A percentile compares a stretch with the other conserved stretches of the same genome.
Evolutionary conservation across 1,140 invertebrate species (phyloP).

Genomic region (Subanguina moxae): DNA sequence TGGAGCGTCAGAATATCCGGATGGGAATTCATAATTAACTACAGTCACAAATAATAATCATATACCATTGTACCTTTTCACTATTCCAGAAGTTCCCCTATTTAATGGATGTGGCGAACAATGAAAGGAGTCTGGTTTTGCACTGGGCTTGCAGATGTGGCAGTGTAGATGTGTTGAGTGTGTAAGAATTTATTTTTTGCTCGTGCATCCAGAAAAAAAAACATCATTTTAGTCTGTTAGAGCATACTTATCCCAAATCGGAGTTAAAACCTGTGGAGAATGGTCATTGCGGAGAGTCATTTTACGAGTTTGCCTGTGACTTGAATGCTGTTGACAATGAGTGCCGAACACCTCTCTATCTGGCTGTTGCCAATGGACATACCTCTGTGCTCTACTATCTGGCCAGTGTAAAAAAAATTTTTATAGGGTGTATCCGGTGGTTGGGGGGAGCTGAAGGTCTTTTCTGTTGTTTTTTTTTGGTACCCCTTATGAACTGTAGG

Average conservation of each 20-base stretch:
- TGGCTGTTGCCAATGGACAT: constrained; percentile 79
- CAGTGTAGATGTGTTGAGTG: constrained; percentile 17
- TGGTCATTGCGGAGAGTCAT: constrained; percentile 67
- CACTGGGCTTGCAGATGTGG: constrained; percentile 79
- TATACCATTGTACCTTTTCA: too few species aligned
- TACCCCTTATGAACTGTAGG: too few species aligned
- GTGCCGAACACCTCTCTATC: constrained; percentile 81
- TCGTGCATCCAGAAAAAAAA: too few species aligned
- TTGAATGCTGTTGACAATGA: constrained; percentile 82
- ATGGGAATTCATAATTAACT: too few species aligned
- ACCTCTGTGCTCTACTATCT: constrained; percentile 74
- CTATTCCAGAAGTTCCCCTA: constrained; percentile 66
- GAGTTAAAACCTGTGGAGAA: constrained; percentile 79
- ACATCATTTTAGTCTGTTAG: constrained; percentile 40
- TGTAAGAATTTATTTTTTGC: constrained; percentile 24
- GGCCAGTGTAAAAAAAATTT: constrained; percentile 71
- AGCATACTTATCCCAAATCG: constrained; percentile 67
- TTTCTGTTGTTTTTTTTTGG: too few species aligned
- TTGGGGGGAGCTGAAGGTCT: too few species aligned
- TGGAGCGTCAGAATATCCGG: too few species aligned
- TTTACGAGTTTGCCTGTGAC: constrained; percentile 78
- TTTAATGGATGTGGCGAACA: constrained; percentile 71
- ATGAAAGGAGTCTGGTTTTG: constrained; percentile 84
- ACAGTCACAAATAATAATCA: too few species aligned
- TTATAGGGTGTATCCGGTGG: too few species aligned